Evolutionary conservation across 2,113 vertebrate genomes (phyloP).

Genomic region (Burhinus bistriatus): DNA sequence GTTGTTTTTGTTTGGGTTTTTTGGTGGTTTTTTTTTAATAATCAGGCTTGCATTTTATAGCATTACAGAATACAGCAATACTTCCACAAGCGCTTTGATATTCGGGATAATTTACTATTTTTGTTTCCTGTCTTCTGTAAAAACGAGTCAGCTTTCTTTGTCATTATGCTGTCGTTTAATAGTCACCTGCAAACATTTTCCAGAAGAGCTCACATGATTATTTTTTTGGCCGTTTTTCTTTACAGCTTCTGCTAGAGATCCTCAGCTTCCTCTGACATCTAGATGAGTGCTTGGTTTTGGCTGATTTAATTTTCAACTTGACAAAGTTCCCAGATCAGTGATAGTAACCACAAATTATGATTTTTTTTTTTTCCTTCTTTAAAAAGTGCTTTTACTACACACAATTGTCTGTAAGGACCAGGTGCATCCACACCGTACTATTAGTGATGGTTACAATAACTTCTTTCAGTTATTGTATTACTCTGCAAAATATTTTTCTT

Average conservation of each 20-base stretch:
- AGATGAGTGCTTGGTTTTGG: not conserved
- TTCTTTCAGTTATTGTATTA: not conserved
- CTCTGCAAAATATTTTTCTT: not conserved
- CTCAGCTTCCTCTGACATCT: not conserved
- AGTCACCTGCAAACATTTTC: not conserved
- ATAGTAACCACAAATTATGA: not conserved
- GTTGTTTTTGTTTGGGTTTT: too few species aligned
- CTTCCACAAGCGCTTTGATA: not conserved
- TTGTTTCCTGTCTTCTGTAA: not conserved
- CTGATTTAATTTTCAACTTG: not conserved
- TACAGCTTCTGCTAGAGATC: not conserved
- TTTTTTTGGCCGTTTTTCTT: not conserved
- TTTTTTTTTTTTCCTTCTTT: not conserved
- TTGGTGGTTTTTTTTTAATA: not conserved
- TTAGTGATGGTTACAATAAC: not conserved
- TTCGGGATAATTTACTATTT: not conserved
- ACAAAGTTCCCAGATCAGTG: not conserved
- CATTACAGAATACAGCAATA: not conserved
- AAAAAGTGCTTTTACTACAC: not conserved
- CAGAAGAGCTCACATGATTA: not conserved
- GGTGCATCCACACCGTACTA: not conserved
- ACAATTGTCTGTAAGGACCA: not conserved
- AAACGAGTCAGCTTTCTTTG: not conserved
- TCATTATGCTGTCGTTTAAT: not conserved
- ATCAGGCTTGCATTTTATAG: not conserved